Base-by-base conservation (phyloP, 2,888 invertebrate species). In the Furcula furcula region DNA sequence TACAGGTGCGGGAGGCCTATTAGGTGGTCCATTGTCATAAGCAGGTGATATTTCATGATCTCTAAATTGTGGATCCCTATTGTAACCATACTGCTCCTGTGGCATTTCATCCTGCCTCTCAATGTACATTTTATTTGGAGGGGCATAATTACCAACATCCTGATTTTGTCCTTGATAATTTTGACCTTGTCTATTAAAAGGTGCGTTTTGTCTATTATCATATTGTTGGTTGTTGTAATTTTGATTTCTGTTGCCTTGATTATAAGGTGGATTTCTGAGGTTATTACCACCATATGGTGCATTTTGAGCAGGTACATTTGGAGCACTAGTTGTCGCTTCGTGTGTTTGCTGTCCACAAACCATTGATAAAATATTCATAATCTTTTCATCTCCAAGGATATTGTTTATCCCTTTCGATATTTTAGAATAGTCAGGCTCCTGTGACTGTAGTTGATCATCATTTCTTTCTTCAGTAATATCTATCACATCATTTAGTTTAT, bases 331-430 rank as follows among this genome's bases (percentile, higher is more conserved):
- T 22, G 28, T 13, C 1, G 29, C 7, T 5, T 41, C 45, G 29
- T 45, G 37, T n/a, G 37, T 31, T 21, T 32, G 40, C 36, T 56
- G 42, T 5, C 54, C 70, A 40, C 69, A 56, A 29, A 88, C 78
- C 67, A 85, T 80, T 13, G 91, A 91, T 13, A 92, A 72, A 56
- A 92, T 91, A 56, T 89, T 91, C 76, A 92, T 82, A 33, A 92
- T 83, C 67, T 92, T 92, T 52, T 90, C 90, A 83, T 92, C 92
- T 7, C 91, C 92, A 28, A 92, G 78, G 48, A 92, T 92, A 40
- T 79, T 89, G 57, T 91, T 91, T 33, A 92, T 91, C 16, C 91
- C 91, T 62, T 90, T 90, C 2, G 92, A 91, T 46, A 92, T 90
- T n/a, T 81, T 91, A 28, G 90, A 88, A 50, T 91, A 89, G 64